These are phyloP conservation scores for Apodemus sylvaticus DNA, from an alignment of 2,113 vertebrate genomes.

Conservation along the genomic window DNA sequence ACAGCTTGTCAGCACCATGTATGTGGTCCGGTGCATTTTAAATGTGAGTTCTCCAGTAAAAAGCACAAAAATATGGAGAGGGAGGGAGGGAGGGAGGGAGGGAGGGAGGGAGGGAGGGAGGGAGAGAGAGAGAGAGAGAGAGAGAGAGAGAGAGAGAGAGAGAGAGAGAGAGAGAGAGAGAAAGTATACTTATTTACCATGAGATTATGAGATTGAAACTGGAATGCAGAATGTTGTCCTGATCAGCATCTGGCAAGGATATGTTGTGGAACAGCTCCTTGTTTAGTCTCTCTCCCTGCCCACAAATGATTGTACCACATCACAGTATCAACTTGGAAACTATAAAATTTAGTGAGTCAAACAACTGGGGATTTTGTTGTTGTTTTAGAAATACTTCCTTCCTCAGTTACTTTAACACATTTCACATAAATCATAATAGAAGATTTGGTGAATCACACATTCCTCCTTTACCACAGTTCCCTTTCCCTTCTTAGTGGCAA, in stretches of 20 bases:
- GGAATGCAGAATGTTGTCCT: background rate
- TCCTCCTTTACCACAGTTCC: background rate
- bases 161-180: no score
- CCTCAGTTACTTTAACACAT: background rate
- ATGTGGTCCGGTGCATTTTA: background rate
- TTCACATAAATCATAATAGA: background rate
- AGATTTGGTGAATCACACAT: background rate
- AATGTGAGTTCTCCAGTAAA: background rate
- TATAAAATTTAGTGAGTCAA: background rate
- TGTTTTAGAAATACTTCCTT: background rate
- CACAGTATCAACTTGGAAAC: background rate
- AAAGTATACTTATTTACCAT: background rate
- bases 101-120: no score
- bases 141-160: no score
- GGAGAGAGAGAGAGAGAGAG: no score
- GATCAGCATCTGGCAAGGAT: background rate
- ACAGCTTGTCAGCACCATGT: background rate
- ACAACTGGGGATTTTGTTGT: background rate
- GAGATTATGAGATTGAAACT: background rate
- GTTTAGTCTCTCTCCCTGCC: background rate
- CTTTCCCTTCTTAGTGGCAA: background rate
- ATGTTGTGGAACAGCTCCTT: background rate
- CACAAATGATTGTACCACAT: background rate
- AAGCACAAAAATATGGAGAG: background rate
- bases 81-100: no score